A percentile compares a stretch with the other conserved stretches of the same genome.
Evolutionary conservation across 2,797 vertebrate genomes (phyloP).

Genomic region (Phataginus tricuspis): DNA sequence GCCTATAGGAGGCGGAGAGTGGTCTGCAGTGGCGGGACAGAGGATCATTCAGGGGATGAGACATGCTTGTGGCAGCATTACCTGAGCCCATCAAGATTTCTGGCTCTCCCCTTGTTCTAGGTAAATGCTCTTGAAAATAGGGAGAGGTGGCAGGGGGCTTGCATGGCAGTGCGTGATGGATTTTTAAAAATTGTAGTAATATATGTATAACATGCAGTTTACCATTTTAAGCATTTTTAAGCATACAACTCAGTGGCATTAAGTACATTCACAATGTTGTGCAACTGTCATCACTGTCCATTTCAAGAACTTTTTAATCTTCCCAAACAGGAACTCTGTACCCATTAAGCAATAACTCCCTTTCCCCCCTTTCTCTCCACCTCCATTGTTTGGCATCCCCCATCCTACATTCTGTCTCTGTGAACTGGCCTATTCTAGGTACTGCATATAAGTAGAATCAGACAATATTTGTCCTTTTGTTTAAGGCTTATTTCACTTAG

Average conservation of each 20-base stretch:
- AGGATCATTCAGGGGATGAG: not conserved
- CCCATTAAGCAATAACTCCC: not conserved
- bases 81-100: not conserved
- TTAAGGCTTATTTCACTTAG: slow-evolving; percentile 4
- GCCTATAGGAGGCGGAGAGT: not conserved
- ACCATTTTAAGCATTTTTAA: not conserved
- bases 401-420: not conserved
- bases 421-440: not conserved
- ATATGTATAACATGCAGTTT: not conserved
- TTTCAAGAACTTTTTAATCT: not conserved
- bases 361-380: fast-evolving
- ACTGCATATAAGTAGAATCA: not conserved
- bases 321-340: not conserved
- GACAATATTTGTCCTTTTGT: not conserved
- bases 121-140: not conserved
- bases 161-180: fast-evolving
- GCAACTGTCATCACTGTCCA: not conserved
- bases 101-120: not conserved
- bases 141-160: not conserved
- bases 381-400: not conserved
- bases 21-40: not conserved
- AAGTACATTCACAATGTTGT: not conserved
- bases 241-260: not conserved
- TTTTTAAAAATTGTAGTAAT: not conserved
- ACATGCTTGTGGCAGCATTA: not conserved